A percentile compares a stretch with the other conserved stretches of the same genome.
phyloP scores from a whole-genome alignment of 2,113 vertebrate genomes.

The Henicopernis longicauda region DNA sequence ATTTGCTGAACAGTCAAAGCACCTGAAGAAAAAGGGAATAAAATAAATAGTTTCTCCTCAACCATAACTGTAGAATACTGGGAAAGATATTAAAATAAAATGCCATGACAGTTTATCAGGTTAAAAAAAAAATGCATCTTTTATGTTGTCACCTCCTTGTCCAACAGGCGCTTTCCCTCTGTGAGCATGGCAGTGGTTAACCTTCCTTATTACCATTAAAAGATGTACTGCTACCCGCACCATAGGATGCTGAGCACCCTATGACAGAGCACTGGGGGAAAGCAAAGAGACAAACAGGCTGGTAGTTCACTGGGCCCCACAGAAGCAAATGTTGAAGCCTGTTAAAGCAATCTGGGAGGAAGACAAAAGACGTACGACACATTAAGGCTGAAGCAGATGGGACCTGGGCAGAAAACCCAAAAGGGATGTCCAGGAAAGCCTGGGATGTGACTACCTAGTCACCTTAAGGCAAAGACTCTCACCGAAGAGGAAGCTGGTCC shows the following conservation, averaged over 20 bases:
- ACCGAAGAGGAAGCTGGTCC: neutral
- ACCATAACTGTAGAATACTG: neutral
- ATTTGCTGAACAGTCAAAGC: neutral
- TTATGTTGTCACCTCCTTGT: neutral
- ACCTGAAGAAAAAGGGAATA: neutral
- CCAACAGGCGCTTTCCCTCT: neutral
- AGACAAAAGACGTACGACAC: neutral
- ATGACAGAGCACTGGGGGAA: neutral
- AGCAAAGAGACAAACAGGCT: neutral
- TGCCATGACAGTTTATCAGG: neutral
- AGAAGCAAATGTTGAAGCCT: neutral
- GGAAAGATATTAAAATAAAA: constrained; percentile 17
- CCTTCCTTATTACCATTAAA: neutral
- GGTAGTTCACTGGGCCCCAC: neutral
- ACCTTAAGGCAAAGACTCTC: neutral
- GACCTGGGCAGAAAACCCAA: neutral
- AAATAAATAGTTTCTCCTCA: constrained; percentile 10
- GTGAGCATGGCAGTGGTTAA: neutral
- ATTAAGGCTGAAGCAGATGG: neutral
- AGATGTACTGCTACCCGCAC: fast-evolving
- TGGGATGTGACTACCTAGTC: neutral
- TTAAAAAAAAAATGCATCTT: neutral
- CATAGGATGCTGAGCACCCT: neutral
- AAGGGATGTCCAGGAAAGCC: neutral
- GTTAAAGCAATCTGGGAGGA: neutral